Evolutionary conservation across 2,888 invertebrate genomes (phyloP).

Genomic region (Eupithecia pulchellata): DNA sequence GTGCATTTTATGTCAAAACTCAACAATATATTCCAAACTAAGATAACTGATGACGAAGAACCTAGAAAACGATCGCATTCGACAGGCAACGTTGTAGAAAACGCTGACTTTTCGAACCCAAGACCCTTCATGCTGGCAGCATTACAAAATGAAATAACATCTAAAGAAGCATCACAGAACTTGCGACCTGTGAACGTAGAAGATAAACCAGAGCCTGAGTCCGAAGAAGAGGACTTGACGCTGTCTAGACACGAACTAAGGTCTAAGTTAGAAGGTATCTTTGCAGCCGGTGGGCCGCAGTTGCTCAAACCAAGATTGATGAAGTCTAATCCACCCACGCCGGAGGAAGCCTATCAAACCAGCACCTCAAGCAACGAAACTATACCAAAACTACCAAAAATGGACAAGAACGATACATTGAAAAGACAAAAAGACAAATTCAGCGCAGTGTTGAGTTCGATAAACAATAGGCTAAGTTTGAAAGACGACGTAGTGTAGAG

Average conservation of each 20-base stretch:
- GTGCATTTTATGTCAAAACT: constrained; percentile 77
- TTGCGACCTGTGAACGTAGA: constrained; percentile 61
- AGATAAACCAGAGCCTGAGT: constrained; percentile 41
- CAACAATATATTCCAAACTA: constrained; percentile 71
- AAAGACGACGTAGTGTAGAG: constrained; percentile 72
- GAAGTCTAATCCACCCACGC: constrained; percentile 73
- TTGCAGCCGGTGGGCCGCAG: constrained; percentile 69
- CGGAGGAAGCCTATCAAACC: constrained; percentile 70
- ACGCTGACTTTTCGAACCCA: constrained; percentile 52
- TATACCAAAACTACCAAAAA: constrained; percentile 68
- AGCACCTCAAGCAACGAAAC: constrained; percentile 70
- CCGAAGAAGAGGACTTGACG: constrained; percentile 52
- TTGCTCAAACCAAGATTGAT: constrained; percentile 66
- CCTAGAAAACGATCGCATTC: constrained; percentile 71
- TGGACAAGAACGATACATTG: constrained; percentile 78
- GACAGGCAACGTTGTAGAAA: constrained; percentile 66
- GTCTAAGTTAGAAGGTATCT: constrained; percentile 74
- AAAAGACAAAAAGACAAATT: constrained; percentile 76
- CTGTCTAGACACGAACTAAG: constrained; percentile 74
- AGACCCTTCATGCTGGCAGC: constrained; percentile 66
- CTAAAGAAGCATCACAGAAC: constrained; percentile 59
- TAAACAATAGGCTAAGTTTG: constrained; percentile 64
- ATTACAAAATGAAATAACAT: constrained; percentile 71
- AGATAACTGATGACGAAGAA: constrained; percentile 67
- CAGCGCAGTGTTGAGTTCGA: constrained; percentile 76